Conservation (phyloP, 2,113 vertebrate genomes). For the Scortum barcoo region DNA sequence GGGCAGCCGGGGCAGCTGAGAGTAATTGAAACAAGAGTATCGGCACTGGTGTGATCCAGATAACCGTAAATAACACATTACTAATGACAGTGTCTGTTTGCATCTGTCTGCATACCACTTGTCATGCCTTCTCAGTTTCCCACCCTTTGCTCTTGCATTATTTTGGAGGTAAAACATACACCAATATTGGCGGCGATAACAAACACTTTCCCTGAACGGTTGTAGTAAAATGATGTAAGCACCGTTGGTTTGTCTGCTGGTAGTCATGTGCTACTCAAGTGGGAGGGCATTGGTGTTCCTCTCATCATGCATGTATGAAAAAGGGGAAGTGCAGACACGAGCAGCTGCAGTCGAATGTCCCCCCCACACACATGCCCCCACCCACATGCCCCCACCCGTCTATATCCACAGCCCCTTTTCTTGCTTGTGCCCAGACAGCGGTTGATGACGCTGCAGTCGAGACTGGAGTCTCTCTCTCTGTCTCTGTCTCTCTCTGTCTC, state of each 20-base stretch:
- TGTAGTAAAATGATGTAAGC: slow-evolving; percentile 39
- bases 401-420: slow-evolving; percentile 30
- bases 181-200: background rate
- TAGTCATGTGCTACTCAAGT: background rate
- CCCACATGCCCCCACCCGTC: slow-evolving; percentile 32
- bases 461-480: slow-evolving; percentile 44
- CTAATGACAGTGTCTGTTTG: slow-evolving; percentile 11
- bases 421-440: slow-evolving; percentile 69
- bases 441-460: slow-evolving; percentile 73
- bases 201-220: slow-evolving; percentile 25
- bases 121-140: background rate
- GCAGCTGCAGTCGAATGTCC: slow-evolving; percentile 63
- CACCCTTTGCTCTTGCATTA: background rate
- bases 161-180: slow-evolving; percentile 27
- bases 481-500: slow-evolving; percentile 31
- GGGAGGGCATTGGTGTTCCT: slow-evolving; percentile 26
- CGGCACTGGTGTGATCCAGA: slow-evolving; percentile 29
- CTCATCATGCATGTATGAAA: slow-evolving; percentile 28
- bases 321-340: slow-evolving; percentile 51
- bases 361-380: background rate
- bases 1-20: slow-evolving; percentile 17
- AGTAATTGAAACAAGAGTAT: slow-evolving; percentile 32
- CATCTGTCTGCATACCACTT: background rate
- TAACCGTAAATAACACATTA: slow-evolving; percentile 32
- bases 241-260: slow-evolving; percentile 7